Conservation (phyloP, 1,140 invertebrate genomes). For the Portunus trituberculatus region DNA sequence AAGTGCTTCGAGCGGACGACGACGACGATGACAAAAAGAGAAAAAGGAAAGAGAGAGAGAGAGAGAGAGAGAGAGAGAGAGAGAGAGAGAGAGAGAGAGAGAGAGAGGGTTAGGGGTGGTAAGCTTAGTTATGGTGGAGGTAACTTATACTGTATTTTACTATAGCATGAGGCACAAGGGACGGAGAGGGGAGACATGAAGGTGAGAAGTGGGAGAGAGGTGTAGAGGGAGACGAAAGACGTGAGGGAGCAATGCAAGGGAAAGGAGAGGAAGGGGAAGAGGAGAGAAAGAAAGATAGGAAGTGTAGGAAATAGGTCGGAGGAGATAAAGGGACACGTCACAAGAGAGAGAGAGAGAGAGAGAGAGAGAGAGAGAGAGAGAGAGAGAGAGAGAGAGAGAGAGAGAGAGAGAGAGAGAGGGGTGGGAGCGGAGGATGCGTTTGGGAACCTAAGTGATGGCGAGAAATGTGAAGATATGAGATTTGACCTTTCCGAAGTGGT, state of each 20-base stretch:
- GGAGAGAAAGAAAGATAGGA: neutral
- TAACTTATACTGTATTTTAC: too few relatives aligned
- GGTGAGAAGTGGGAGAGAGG: too few relatives aligned
- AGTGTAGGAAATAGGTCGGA: neutral
- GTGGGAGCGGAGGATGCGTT: neutral
- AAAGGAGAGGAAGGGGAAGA: neutral
- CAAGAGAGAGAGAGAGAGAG: conserved; percentile 7
- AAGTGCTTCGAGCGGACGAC: neutral
- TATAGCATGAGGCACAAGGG: too few relatives aligned
- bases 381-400: conserved; percentile 32
- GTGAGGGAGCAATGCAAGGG: too few relatives aligned
- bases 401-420: conserved; percentile 5
- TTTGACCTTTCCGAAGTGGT: too few relatives aligned
- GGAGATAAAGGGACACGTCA: neutral
- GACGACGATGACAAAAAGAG: neutral
- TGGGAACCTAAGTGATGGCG: too few relatives aligned
- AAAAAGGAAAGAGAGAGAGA: neutral
- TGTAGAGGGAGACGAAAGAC: too few relatives aligned
- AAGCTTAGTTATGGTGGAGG: too few relatives aligned
- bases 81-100: neutral
- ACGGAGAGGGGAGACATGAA: too few relatives aligned
- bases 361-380: neutral
- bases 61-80: conserved; percentile 14
- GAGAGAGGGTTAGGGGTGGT: neutral
- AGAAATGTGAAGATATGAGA: too few relatives aligned